A percentile compares a stretch with the other conserved stretches of the same genome.
Conservation (phyloP, 1,140 invertebrate species). For the Anadara kagoshimensis region DNA sequence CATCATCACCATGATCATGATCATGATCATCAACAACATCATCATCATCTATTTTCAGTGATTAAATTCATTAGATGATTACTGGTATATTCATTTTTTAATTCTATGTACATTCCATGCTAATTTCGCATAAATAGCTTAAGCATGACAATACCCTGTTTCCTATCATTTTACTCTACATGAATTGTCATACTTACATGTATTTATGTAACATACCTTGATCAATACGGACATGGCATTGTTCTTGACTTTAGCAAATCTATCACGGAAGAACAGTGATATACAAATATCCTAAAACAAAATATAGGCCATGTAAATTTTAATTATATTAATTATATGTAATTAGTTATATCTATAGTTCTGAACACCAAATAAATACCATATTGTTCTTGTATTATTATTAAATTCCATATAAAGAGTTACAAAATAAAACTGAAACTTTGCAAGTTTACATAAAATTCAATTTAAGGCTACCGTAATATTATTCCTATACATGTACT, state of each 20-base stretch:
- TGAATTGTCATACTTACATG: background rate
- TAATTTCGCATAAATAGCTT: no score
- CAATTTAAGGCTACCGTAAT: no score
- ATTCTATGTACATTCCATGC: no score
- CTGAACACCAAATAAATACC: background rate
- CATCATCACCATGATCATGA: no score
- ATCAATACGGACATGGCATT: conserved; percentile 61
- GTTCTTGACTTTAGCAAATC: conserved; percentile 66
- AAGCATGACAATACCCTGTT: no score
- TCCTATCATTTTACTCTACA: no score
- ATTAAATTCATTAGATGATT: no score
- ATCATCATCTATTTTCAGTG: no score
- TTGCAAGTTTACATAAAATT: background rate
- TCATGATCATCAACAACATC: no score
- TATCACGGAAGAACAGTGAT: conserved; percentile 64
- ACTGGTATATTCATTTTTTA: no score
- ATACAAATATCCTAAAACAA: conserved; percentile 60
- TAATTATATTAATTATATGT: background rate
- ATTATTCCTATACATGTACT: no score
- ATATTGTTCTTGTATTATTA: background rate
- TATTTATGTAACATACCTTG: conserved; percentile 53
- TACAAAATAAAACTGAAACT: background rate
- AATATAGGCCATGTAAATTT: background rate
- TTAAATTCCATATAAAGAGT: background rate
- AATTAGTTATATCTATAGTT: background rate